Evolutionary conservation across 1,140 invertebrate genomes (phyloP), one percentile per base, ranked within the genome.

Genomic region (Brachionus rotundiformis): DNA sequence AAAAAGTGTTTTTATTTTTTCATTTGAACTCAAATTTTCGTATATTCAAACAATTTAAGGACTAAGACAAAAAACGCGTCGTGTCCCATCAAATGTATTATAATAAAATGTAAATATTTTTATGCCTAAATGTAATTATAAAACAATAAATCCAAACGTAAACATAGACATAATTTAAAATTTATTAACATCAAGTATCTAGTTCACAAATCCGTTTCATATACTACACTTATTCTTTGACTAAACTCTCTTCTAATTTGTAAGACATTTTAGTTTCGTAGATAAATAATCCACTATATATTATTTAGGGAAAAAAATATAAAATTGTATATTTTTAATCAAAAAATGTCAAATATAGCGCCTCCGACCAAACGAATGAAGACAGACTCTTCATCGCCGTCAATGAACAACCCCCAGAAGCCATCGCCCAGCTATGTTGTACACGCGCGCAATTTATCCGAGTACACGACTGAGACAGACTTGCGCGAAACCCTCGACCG

Each of bases 171-270:
- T 54, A 54, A 54, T 54, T 54, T 54, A 16, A 7, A 39, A 2
- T 10, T 39, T 13, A 54, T 54, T 54, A 54, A 54, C 47, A 54
- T 54, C n/a, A 54, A 54, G 47, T 54, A 54, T 54, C 16, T 54
- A 39, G 63, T 68, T 68, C 63, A 36, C 7, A 68, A 68, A 68
- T 68, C 63, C 63, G 63, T 68, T 68, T 68, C 63, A 29, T 29
- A 63, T 63, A 27, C 61, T 29, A 29, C 19, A 33, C 36, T 68
- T 19, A 16, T 68, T 8, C 16, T 36, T 68, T 36, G 63, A 68
- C 63, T 68, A 33, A 68, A 68, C 63, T 68, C 63, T 68, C 63
- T 68, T 68, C 61, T 13, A 63, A 63, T 63, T 63, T 31, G 29
- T 39, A 36, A 68, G 29, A 36, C 63, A 19, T 68, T 16, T 68